Conservation (phyloP, 2,888 invertebrate species). For the Heliconius ethilla region DNA sequence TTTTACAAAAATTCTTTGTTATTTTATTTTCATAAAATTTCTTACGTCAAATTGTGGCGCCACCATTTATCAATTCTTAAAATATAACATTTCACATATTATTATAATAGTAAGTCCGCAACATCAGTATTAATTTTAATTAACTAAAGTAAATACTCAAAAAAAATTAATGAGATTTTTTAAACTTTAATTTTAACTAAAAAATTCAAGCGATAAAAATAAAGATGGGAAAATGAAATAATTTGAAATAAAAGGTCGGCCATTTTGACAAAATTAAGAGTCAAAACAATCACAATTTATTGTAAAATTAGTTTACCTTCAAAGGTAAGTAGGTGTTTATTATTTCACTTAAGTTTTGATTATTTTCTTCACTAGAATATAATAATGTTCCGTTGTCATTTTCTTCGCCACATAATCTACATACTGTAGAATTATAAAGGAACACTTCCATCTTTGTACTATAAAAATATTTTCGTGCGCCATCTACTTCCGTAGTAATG, state of each 20-base stretch:
- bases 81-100: conserved; percentile 24
- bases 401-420: conserved; percentile 89
- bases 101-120: not conserved
- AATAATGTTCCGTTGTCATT: conserved; percentile 86
- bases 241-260: conserved; percentile 55
- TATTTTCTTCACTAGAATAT: conserved; percentile 82
- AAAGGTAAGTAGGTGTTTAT: conserved; percentile 89
- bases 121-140: not conserved
- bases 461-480: conserved; percentile 51
- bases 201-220: conserved; percentile 35
- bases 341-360: conserved; percentile 83
- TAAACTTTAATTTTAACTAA: not conserved
- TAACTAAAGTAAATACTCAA: not conserved
- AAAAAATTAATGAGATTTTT: conserved; percentile 23
- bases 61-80: conserved; percentile 37
- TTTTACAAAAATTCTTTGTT: not conserved
- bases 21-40: conserved; percentile 8
- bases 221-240: conserved; percentile 61
- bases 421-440: conserved; percentile 86
- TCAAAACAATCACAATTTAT: conserved; percentile 76
- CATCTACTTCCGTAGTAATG: conserved; percentile 66
- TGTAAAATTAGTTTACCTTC: conserved; percentile 80
- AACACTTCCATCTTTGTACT: conserved; percentile 72
- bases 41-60: conserved; percentile 53
- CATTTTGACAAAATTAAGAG: conserved; percentile 67